Percentiles rank a stretch among this genome's conserved stretches.
Evolutionary conservation across 2,888 invertebrate species (phyloP).

Genomic region (Agrochola lychnidis): DNA sequence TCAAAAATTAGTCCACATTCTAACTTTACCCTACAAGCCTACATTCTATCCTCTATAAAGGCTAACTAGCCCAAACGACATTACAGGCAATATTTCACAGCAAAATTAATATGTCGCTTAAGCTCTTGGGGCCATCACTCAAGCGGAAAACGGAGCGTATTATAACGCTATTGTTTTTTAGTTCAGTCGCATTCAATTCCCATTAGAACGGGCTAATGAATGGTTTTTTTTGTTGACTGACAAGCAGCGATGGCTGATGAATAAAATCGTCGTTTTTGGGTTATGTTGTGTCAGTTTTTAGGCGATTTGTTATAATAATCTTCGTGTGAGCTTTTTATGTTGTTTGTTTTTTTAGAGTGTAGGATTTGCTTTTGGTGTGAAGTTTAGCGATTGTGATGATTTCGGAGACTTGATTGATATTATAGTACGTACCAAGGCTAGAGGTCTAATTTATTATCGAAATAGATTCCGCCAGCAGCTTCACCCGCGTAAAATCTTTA

Average conservation of each 20-base stretch:
- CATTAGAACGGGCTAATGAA: conserved; percentile 73
- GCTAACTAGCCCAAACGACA: conserved; percentile 20
- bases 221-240: conserved; percentile 63
- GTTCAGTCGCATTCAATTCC: conserved; percentile 80
- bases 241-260: conserved; percentile 61
- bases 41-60: background rate
- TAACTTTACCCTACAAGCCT: background rate
- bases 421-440: too few species aligned
- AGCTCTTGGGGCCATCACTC: conserved; percentile 68
- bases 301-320: conserved; percentile 31
- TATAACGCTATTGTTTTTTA: conserved; percentile 71
- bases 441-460: too few species aligned
- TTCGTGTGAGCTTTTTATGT: conserved; percentile 35
- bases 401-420: too few species aligned
- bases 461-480: too few species aligned
- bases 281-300: conserved; percentile 33
- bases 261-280: conserved; percentile 62
- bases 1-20: background rate
- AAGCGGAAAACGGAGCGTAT: conserved; percentile 67
- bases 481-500: too few species aligned
- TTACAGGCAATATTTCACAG: conserved; percentile 53
- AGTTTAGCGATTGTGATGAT: background rate
- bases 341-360: background rate
- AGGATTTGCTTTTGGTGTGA: background rate
- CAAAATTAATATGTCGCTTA: conserved; percentile 65